Evolutionary conservation across 2,888 invertebrate genomes (phyloP).

Genomic region (Helobdella robusta): DNA sequence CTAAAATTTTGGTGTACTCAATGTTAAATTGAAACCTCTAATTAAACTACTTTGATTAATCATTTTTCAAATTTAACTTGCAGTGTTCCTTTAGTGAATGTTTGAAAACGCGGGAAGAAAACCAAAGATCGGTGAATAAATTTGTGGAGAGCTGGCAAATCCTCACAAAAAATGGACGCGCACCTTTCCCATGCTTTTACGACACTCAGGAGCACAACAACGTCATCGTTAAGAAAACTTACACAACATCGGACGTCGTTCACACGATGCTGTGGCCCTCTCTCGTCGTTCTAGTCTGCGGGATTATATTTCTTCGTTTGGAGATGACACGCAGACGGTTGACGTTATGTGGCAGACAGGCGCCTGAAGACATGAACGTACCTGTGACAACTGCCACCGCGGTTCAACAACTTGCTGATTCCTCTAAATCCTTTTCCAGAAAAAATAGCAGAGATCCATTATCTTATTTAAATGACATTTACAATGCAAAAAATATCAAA

Average conservation of each 20-base stretch:
- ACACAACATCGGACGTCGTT: slow-evolving; percentile 46
- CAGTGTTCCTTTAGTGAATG: slow-evolving; percentile 32
- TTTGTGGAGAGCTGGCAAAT: slow-evolving; percentile 25
- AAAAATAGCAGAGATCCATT: too few relatives aligned
- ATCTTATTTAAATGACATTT: too few relatives aligned
- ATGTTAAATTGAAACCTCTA: too few relatives aligned
- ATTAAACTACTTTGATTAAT: background rate
- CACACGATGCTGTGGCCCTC: slow-evolving; percentile 37
- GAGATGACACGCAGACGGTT: slow-evolving; percentile 32
- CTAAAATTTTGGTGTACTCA: too few relatives aligned
- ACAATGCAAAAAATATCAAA: too few relatives aligned
- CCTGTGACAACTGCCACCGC: background rate
- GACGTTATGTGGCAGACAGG: slow-evolving; percentile 22
- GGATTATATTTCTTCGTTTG: slow-evolving; percentile 31
- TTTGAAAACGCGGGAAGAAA: slow-evolving; percentile 24
- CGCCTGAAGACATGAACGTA: background rate
- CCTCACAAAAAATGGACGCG: background rate
- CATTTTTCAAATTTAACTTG: background rate
- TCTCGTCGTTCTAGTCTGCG: slow-evolving; percentile 33
- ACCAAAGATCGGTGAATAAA: slow-evolving; percentile 22
- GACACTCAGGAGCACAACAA: slow-evolving; percentile 51
- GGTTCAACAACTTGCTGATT: background rate
- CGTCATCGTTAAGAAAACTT: slow-evolving; percentile 78
- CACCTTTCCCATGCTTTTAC: slow-evolving; percentile 33
- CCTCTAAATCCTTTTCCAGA: background rate